Evolutionary conservation across 2,888 invertebrate species (phyloP), one percentile per base, ranked within the genome.

Genomic region (Dendrolimus pini): DNA sequence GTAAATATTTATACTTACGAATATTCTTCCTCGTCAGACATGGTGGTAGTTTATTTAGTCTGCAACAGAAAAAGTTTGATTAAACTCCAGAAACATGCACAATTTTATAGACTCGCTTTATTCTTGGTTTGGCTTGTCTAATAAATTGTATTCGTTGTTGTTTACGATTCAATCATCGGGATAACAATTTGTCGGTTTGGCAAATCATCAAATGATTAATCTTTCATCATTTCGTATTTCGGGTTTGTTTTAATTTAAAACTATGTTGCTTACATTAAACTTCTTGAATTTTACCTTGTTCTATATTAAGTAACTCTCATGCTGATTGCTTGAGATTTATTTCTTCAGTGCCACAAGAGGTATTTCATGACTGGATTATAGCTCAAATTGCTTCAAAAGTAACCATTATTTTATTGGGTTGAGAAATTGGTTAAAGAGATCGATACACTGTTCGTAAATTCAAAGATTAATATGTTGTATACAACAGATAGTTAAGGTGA

Each of bases 21-120:
- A 93, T 97, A 97, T 93, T 96, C 96, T 92, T 97, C 97, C 91
- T 97, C 97, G 94, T 97, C 97, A 93, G 97, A 97, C 97, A 97
- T 97, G 93, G 90, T 95, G 93, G 90, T 92, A 89, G 83, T 78
- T 89, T 90, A 81, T 83, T 71, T 77, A 80, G 69, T 90, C 91
- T 91, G 91, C 58, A 85, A 89, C 47, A 75, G 64, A 62, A 78
- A 79, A 59, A 53, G 54, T 54, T 54, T 47, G 54, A 47, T 47
- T 47, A 47, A 9, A 47, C 47, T 47, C 47, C 6, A 47, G 8
- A 47, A 47, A 47, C 10, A 47, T 47, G 47, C 47, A 47, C 47
- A 30, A 30, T 30, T 30, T 30, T 30, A 30, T 30, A 30, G 30
- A 30, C 30, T 6, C 3, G 30, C 30, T 30, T 30, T 30, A 30